Base-by-base conservation (phyloP, 2,888 invertebrate genomes). In the Parelbella ahira region DNA sequence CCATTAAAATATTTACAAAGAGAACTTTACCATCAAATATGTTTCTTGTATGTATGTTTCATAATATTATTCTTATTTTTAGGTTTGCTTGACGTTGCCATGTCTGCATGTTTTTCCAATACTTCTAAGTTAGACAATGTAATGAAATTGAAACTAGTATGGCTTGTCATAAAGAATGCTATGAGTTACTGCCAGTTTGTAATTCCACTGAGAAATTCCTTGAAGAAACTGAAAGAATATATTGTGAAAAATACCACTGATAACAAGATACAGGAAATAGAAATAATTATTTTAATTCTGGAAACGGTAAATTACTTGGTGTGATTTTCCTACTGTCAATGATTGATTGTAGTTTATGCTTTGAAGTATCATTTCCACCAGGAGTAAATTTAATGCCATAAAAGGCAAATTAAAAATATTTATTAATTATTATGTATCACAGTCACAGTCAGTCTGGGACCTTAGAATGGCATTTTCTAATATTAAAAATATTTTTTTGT, bases 91-190 rank as follows among this genome's bases (percentile, higher is more conserved):
- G 72, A 80, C 50, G 64, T 77, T n/a, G 60, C 64, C 48, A 53
- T 79, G 8, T 58, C 69, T 29, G 51, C 65, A 32, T 73, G 75
- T 49, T 50, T 63, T 25, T 68, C 65, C 32, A 66, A 59, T 20
- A 48, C 65, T 44, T 71, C 68, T 0, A 65, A 72, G 42, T 54
- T 76, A 7, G 83, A 88, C 49, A 76, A 75, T 43, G 79, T 69
- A 34, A 69, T 78, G 10, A 72, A 88, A 37, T 60, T 90, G 21
- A 65, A 80, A 46, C 59, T 88, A 2, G 54, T 90, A 2, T 69
- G 75, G 47, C 63, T 83, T 29, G 68, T 89, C 13, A 63, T 90
- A 34, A 75, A 74, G 54, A 76, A 79, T 66, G 89, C 84, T 24
- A 67, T 56, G 9, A 69, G 63, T 8, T 73, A 70, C 55, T 78